Evolutionary conservation across 1,140 invertebrate species (phyloP), one percentile per base, ranked within the genome.

Genomic region (Ridgeia piscesae): DNA sequence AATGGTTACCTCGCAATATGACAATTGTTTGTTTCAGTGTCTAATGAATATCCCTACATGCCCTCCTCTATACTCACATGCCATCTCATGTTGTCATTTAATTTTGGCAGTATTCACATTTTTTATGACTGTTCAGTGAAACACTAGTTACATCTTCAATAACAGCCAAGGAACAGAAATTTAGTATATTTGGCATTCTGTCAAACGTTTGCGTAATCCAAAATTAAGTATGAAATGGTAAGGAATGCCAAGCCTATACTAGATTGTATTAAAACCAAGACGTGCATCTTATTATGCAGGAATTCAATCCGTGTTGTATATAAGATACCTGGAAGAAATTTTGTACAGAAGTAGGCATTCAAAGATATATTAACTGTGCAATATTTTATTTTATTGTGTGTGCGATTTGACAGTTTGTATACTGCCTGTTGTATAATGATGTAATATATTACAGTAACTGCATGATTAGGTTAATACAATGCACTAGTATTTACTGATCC

Each of bases 361-460:
- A 21, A 77, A 77, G 58, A 77, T 21, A 77, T 77, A 77, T 77
- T 77, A 21, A 77, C 58, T 77, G 58, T 77, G 58, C 58, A 77
- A 77, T 77, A 77, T 77, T 77, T 77, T 77, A 77, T 77, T 77
- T 77, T 21, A 77, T 77, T 77, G 58, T 6, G 58, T 6, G 58
- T 77, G 58, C 58, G 27, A 77, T 77, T 77, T 77, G 58, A 31
- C 58, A 77, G 58, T 77, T 27, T 31, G 27, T 77, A 77, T 77
- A 21, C 42, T 77, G 58, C 58, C 58, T 77, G 58, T 77, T 77
- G 58, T 77, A 77, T 77, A 77, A 77, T 77, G 6, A 77, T 77
- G 58, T 77, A 77, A 77, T 77, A 77, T 77, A 77, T 77, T 77
- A 77, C 58, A 77, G 58, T 77, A 77, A 77, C 58, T 77, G 58